A percentile compares a stretch with the other conserved stretches of the same genome.
phyloP scores from a whole-genome alignment of 1,140 invertebrate genomes.

The Scylla paramamosain region DNA sequence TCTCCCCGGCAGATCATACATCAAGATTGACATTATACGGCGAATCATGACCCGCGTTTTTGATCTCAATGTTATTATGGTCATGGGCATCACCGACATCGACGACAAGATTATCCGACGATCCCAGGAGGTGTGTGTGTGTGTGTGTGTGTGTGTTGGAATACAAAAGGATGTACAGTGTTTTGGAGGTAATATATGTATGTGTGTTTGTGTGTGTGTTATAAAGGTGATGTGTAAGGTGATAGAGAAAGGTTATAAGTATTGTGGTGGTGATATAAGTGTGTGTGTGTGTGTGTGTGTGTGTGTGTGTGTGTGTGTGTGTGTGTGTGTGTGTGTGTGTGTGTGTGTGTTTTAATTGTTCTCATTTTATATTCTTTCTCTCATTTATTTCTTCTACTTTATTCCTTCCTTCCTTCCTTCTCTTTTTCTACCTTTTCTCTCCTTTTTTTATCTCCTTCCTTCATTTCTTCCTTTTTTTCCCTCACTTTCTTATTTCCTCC shows the following conservation, averaged over 20 bases:
- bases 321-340: not conserved
- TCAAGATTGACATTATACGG: slow-evolving; percentile 92
- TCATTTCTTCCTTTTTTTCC: no score
- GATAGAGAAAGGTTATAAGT: not conserved
- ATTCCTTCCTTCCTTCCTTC: not conserved
- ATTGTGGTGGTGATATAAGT: not conserved
- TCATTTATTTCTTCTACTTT: not conserved
- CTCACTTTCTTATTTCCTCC: not conserved
- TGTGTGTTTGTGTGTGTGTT: no score
- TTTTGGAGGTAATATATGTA: not conserved
- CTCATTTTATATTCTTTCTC: no score
- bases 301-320: no score
- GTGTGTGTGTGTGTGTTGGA: not conserved
- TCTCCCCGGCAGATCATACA: slow-evolving; percentile 82
- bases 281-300: no score
- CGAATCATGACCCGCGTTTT: slow-evolving; percentile 90
- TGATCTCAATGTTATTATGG: slow-evolving; percentile 88
- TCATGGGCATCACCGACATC: slow-evolving; percentile 96
- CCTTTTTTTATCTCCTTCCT: no score
- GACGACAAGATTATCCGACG: slow-evolving; percentile 96
- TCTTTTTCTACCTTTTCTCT: not conserved
- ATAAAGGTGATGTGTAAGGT: not conserved
- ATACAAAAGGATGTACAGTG: no score
- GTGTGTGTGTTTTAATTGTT: not conserved
- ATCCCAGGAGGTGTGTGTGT: slow-evolving; percentile 81